A percentile compares a stretch with the other conserved stretches of the same genome.
Evolutionary conservation across 2,113 vertebrate genomes (phyloP).

Genomic region (Pungitius pungitius): DNA sequence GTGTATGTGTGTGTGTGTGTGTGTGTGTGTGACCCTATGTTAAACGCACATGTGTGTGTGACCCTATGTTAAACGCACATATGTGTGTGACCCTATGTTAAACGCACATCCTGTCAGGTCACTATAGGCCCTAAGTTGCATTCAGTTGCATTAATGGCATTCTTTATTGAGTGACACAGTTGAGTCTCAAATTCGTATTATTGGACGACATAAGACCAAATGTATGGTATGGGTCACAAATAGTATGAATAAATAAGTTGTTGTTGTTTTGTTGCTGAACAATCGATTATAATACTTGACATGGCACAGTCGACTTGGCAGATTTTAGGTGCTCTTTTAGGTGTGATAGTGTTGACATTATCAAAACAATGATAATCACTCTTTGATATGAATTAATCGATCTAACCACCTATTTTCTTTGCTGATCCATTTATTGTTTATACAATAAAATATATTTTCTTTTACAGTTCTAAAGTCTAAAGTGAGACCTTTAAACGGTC

Average conservation of each 20-base stretch:
- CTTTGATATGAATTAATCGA: background rate
- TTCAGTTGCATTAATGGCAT: background rate
- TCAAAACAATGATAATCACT: background rate
- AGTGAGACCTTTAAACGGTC: background rate
- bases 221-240: background rate
- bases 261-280: background rate
- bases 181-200: no score
- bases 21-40: slow-evolving; percentile 19
- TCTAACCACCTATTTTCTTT: background rate
- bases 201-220: background rate
- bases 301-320: background rate
- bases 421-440: background rate
- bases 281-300: background rate
- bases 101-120: slow-evolving; percentile 14
- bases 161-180: background rate
- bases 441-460: background rate
- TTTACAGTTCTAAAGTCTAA: background rate
- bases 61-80: no score
- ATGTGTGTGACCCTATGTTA: slow-evolving; percentile 2
- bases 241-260: background rate
- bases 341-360: background rate
- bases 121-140: background rate
- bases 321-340: background rate
- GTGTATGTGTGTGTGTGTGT: slow-evolving; percentile 27
- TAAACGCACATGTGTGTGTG: slow-evolving; percentile 19